Base-by-base conservation (phyloP, 2,113 vertebrate genomes). In the Elephas maximus region DNA sequence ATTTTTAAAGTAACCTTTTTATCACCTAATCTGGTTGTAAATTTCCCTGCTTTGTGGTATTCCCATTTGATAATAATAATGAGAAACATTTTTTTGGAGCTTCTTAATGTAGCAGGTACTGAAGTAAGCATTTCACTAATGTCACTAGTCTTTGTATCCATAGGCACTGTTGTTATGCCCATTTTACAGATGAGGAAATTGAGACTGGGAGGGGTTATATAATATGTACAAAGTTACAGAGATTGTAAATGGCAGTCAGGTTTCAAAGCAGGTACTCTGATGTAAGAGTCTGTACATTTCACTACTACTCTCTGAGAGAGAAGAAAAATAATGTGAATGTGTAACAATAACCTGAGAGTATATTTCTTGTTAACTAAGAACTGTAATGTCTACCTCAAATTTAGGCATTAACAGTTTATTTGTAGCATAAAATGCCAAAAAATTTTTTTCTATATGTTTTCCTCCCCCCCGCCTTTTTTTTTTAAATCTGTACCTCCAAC, bases 341-440 rank as follows among this genome's bases (percentile, higher is more conserved):
- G 57, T 41, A 26, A 21, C 15, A 90, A 60, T n/a, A 93, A 69
- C 44, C 20, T 93, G 23, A 0, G 11, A 77, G 76, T 80, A 14
- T 84, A 12, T 60, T 90, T 90, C 26, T 65, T 96, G 15, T 88
- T 89, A 60, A 89, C 41, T 62, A 62, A 95, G 95, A 88, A 48
- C 5, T 17, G 9, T 76, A 83, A 95, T 57, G 12, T 17, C 90
- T 20, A 76, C 30, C 44, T 83, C 23, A 71, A 53, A 85, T 30
- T 87, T 71, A 57, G 57, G 24, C 33, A 74, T n/a, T 74, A 45
- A 41, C 7, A 37, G 10, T 83, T 45, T 77, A 69, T 71, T 28
- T 41, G 8, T 24, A 28, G 5, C 24, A 44, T 37, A 37, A 37
- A 37, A 37, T n/a, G 24, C 63, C 15, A 78, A 95, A 1, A 14